phyloP scores from a whole-genome alignment of 2,888 invertebrate species.

The Ypsolopha sequella region DNA sequence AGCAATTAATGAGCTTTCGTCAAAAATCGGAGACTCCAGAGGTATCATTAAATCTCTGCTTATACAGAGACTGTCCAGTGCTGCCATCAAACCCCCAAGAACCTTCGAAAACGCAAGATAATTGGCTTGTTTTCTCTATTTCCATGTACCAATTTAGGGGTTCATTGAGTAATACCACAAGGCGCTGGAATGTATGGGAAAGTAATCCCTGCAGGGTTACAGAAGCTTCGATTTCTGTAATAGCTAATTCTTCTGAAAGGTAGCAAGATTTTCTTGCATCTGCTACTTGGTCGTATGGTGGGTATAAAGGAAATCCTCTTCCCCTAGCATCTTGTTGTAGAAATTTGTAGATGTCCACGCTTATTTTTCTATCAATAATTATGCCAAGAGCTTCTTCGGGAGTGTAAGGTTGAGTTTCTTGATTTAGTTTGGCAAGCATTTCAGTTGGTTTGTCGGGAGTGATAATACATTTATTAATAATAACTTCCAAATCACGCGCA shows the following conservation, averaged over 20 bases:
- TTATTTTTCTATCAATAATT: neutral
- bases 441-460: no score
- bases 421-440: no score
- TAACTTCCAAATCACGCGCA: no score
- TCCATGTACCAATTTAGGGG: neutral
- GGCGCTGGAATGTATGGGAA: neutral
- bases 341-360: neutral
- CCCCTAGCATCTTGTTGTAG: neutral
- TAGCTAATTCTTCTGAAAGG: neutral
- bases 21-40: neutral
- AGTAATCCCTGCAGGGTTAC: neutral
- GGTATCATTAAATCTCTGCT: neutral
- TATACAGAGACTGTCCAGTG: neutral
- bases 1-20: neutral
- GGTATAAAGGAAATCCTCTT: neutral
- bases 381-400: neutral
- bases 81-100: no score
- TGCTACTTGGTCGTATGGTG: neutral
- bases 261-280: neutral
- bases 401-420: neutral
- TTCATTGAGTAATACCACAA: neutral
- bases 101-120: neutral
- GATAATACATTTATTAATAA: no score
- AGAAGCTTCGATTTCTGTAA: neutral
- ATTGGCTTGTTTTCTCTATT: neutral